Evolutionary conservation across 1,140 invertebrate genomes (phyloP).

Genomic region (Drosophila sp.): DNA sequence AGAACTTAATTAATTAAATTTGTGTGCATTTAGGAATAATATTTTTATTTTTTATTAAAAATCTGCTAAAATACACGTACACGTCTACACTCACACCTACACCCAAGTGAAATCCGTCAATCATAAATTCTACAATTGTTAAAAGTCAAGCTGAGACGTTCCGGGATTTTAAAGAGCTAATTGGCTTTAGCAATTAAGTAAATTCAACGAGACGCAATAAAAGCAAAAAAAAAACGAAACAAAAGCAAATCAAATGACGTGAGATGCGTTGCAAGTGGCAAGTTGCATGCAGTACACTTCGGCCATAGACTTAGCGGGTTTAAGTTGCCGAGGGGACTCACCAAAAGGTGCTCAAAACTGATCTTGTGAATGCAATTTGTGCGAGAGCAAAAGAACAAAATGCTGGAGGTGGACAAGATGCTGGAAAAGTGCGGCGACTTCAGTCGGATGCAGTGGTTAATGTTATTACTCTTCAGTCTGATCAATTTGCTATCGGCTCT

Average conservation of each 20-base stretch:
- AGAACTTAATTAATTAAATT: too few species aligned
- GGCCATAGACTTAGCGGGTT: neutral
- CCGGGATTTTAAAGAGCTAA: constrained; percentile 39
- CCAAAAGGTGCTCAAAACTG: neutral
- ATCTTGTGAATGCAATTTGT: constrained; percentile 25
- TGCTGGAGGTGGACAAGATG: constrained; percentile 83
- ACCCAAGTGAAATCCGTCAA: constrained; percentile 16
- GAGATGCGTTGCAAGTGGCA: constrained; percentile 7
- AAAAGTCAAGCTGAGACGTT: constrained; percentile 18
- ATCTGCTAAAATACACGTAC: neutral
- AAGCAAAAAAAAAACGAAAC: constrained; percentile 13
- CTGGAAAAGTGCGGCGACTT: constrained; percentile 87
- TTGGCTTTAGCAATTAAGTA: constrained; percentile 60
- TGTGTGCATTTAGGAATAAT: neutral
- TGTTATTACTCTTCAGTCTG: constrained; percentile 86
- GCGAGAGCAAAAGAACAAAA: constrained; percentile 17
- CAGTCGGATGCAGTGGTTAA: constrained; percentile 86
- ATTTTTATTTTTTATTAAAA: neutral
- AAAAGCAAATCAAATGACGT: constrained; percentile 25
- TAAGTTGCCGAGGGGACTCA: neutral
- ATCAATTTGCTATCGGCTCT: constrained; percentile 86
- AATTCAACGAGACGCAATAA: constrained; percentile 13
- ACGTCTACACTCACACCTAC: neutral
- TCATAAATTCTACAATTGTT: constrained; percentile 25
- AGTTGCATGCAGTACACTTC: neutral